Base-by-base conservation (phyloP, 2,888 invertebrate genomes). In the Sesamia inferens region DNA sequence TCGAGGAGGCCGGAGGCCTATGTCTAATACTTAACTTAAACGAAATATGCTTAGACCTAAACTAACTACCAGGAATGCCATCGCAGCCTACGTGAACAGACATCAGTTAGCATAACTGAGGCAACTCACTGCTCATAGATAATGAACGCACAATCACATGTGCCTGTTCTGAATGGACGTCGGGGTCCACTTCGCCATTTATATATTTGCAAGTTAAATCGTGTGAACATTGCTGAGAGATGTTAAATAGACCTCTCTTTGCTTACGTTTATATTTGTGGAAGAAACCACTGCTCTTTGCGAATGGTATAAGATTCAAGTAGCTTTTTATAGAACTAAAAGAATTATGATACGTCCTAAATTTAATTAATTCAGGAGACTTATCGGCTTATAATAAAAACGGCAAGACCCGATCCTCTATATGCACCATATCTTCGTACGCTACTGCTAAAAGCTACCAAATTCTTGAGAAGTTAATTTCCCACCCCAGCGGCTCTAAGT, bases 61-160 rank as follows among this genome's bases (percentile, higher is more conserved):
- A 70, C 8, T 48, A 39, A 57, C 24, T 64, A 67, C 55, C 19
- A 61, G 31, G 63, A 79, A 80, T 67, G 42, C 47, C 51, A 58
- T 48, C 13, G 19, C 24, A 65, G 10, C 63, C 62, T 54, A 78
- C 83, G 31, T 61, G 44, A 63, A 65, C 57, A 44, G 2, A 54
- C 44, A 79, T 66, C 54, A 67, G 59, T 85, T 74, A 68, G 76
- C 66, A 68, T 76, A 71, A 67, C 68, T 69, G 58, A 76, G 74
- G 65, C 65, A 73, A 66, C 39, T 51, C 39, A 48, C 48, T 47
- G 63, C 57, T 55, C 70, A 54, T 65, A 69, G 68, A 54, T 73
- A 82, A 76, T 84, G 70, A 68, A 24, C 19, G 24, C 65, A 70
- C 79, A 84, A 77, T 71, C 76, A 75, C 73, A 71, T 76, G 67